A percentile compares a stretch with the other conserved stretches of the same genome.
phyloP scores from a whole-genome alignment of 2,797 vertebrate species.

The Phrynocephalus guinanensis region DNA sequence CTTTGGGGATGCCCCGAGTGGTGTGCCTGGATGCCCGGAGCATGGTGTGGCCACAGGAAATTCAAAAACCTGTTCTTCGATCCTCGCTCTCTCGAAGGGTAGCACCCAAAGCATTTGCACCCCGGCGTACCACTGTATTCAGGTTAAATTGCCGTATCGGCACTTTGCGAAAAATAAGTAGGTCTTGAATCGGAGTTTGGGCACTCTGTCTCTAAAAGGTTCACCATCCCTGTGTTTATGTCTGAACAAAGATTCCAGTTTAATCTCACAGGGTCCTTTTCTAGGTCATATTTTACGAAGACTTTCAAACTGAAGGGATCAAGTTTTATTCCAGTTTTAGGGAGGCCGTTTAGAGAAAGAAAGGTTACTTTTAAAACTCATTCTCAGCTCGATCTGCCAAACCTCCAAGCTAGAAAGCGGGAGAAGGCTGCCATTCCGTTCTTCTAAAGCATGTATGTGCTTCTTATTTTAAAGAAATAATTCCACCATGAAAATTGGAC shows the following conservation, averaged over 20 bases:
- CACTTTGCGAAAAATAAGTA: no score
- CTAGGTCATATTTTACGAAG: not conserved
- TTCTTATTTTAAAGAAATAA: not conserved
- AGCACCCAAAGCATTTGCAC: no score
- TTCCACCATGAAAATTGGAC: conserved; percentile 35
- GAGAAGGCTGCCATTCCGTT: conserved; percentile 5
- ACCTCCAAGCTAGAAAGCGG: rapidly evolving
- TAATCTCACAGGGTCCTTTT: not conserved
- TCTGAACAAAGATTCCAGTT: not conserved
- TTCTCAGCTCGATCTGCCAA: not conserved
- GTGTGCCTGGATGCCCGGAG: no score
- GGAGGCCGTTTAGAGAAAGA: not conserved
- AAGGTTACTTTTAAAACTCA: not conserved
- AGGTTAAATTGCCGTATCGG: no score
- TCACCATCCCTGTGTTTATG: no score
- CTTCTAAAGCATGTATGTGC: not conserved
- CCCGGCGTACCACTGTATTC: no score
- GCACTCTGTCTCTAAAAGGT: no score
- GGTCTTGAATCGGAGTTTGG: no score
- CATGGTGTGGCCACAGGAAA: no score
- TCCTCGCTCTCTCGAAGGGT: no score
- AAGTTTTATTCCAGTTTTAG: not conserved
- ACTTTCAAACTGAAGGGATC: not conserved
- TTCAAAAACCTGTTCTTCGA: no score
- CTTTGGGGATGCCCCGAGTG: no score